Evolutionary conservation across 2,888 invertebrate species (phyloP), one percentile per base, ranked within the genome.

Genomic region (Iphiclides podalirius): DNA sequence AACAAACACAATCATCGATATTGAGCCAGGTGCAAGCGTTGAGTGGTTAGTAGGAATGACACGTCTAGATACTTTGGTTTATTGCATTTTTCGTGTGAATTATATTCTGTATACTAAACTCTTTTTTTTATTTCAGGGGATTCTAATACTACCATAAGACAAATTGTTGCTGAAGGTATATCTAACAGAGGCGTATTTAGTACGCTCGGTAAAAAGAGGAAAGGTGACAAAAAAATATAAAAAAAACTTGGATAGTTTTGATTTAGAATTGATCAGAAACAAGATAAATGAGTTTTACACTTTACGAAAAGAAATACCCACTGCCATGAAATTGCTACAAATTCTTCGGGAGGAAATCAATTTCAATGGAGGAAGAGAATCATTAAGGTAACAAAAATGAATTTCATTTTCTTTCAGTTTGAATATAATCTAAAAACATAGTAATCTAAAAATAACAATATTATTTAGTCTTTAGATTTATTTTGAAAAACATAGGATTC

Each of bases 341-440:
- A 44, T 52, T 43, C 39, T 51, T 40, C 37, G 42, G 33, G 26
- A 51, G 36, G 47, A n/a, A n/a, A n/a, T n/a, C n/a, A n/a, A n/a
- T n/a, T n/a, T n/a, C n/a, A n/a, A n/a, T n/a, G n/a, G n/a, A 47
- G 53, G 47, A 42, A 50, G 46, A 46, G 47, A 46, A 47, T 47
- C 43, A 38, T 50, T 52, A 48, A 48, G 44, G 52, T 52, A 48
- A 48, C 44, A 52, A 48, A 48, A 20, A 20, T 20, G 20, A 6
- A 20, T 20, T 20, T 20, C 20, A 20, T 20, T 20, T 20, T 20
- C 20, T 20, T 20, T 20, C 20, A 20, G 20, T 6, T 20, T 20
- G 20, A 20, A 20, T 6, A 20, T 20, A 20, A 20, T n/a, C n/a
- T n/a, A n/a, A n/a, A n/a, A n/a, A n/a, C n/a, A n/a, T n/a, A n/a